These are phyloP conservation scores for Parauchenoglanis ngamensis DNA, from an alignment of 2,797 vertebrate species.

Conservation along the genomic window DNA sequence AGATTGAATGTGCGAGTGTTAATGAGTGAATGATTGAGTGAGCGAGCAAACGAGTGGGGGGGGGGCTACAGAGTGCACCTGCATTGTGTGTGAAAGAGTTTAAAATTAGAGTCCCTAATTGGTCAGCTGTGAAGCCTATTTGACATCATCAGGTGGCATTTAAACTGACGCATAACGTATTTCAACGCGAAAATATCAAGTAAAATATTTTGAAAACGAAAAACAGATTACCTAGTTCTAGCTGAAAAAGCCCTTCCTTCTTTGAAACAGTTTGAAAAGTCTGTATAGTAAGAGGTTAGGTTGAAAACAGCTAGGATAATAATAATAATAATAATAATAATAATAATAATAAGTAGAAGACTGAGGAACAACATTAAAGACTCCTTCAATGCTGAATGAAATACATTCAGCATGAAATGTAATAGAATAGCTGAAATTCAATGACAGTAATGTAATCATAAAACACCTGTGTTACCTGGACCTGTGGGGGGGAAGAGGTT, in stretches of 20 bases:
- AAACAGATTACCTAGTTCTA: neutral
- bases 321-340: neutral
- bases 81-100: neutral
- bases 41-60: neutral
- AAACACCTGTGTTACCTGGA: slow-evolving; percentile 4
- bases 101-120: neutral
- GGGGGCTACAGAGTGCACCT: neutral
- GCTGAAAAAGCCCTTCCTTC: no score
- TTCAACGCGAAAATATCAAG: neutral
- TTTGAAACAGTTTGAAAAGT: neutral
- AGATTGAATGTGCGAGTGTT: neutral
- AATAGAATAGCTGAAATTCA: neutral
- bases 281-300: neutral
- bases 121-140: neutral
- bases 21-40: neutral
- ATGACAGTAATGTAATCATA: slow-evolving; percentile 42
- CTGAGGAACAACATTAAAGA: neutral
- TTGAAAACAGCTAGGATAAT: neutral
- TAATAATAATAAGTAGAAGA: neutral
- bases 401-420: neutral
- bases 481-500: neutral
- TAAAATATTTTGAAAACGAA: neutral
- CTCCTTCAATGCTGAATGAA: neutral
- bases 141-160: slow-evolving; percentile 1
- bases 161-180: neutral